Conservation (phyloP, 2,797 vertebrate genomes). For the Tenualosa ilisha region DNA sequence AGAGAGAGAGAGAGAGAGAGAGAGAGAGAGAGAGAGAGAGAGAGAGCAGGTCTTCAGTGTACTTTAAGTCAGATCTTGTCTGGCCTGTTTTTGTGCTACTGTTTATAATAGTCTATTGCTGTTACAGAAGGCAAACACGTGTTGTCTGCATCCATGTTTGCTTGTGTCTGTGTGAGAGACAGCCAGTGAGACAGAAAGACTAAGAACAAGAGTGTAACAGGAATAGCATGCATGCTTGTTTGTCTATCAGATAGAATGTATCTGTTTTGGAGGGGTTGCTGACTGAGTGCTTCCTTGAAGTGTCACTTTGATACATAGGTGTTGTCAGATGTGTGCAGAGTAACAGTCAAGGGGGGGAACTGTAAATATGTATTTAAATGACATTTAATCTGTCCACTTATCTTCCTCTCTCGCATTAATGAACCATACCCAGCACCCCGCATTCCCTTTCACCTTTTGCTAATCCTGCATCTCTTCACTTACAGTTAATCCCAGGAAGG, state of each 20-base stretch:
- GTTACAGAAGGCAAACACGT: background rate
- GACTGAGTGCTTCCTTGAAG: background rate
- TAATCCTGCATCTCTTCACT: background rate
- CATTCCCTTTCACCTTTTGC: background rate
- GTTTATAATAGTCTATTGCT: background rate
- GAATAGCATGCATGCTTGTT: background rate
- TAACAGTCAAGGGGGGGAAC: background rate
- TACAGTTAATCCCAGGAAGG: background rate
- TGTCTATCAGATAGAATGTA: background rate
- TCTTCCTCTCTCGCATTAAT: background rate
- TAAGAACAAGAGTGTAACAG: background rate
- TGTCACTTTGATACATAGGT: background rate
- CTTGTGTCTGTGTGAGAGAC: background rate
- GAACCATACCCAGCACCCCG: background rate
- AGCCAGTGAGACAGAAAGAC: background rate
- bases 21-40: background rate
- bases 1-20: no score
- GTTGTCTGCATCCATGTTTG: background rate
- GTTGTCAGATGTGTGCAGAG: background rate
- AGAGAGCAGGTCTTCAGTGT: background rate
- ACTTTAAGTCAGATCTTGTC: background rate
- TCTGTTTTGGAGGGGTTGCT: background rate
- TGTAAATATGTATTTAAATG: background rate
- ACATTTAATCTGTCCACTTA: background rate
- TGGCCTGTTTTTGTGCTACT: background rate